A percentile compares a stretch with the other conserved stretches of the same genome.
phyloP scores from a whole-genome alignment of 2,888 invertebrate genomes.

The Hirtodrosophila trivittata region DNA sequence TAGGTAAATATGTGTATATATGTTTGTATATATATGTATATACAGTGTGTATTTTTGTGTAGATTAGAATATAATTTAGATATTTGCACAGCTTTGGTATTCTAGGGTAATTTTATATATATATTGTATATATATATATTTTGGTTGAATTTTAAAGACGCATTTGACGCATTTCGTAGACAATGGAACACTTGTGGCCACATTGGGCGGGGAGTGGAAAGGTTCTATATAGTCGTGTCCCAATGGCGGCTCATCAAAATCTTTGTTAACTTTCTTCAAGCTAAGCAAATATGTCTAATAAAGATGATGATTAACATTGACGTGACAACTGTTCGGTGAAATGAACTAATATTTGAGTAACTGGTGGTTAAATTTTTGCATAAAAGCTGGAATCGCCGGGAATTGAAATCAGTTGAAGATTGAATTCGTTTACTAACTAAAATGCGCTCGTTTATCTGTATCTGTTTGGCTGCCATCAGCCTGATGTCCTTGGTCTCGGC shows the following conservation, averaged over 20 bases:
- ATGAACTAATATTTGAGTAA: conserved; percentile 52
- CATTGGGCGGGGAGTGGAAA: too few species aligned
- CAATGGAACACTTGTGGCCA: conserved; percentile 52
- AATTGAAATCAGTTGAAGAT: conserved; percentile 49
- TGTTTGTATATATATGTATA: background rate
- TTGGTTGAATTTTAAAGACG: background rate
- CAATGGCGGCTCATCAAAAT: conserved; percentile 22
- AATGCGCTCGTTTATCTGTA: conserved; percentile 49
- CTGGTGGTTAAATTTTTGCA: conserved; percentile 25
- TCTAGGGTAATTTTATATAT: background rate
- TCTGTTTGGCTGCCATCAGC: conserved; percentile 45
- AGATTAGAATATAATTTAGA: background rate
- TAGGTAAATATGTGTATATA: background rate
- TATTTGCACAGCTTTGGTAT: conserved; percentile 46
- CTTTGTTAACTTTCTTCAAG: conserved; percentile 49
- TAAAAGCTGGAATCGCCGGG: conserved; percentile 47
- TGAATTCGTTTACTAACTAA: conserved; percentile 29
- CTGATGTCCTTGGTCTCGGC: conserved; percentile 41
- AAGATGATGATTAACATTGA: conserved; percentile 10
- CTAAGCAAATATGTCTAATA: conserved; percentile 54
- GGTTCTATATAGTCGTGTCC: too few species aligned
- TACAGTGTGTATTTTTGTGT: background rate
- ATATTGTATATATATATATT: background rate
- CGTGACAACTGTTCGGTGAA: conserved; percentile 33
- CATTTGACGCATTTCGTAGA: conserved; percentile 9